These are phyloP conservation scores for Myotis lucifugus DNA, from an alignment of 2,113 vertebrate genomes.

Conservation along the genomic window DNA sequence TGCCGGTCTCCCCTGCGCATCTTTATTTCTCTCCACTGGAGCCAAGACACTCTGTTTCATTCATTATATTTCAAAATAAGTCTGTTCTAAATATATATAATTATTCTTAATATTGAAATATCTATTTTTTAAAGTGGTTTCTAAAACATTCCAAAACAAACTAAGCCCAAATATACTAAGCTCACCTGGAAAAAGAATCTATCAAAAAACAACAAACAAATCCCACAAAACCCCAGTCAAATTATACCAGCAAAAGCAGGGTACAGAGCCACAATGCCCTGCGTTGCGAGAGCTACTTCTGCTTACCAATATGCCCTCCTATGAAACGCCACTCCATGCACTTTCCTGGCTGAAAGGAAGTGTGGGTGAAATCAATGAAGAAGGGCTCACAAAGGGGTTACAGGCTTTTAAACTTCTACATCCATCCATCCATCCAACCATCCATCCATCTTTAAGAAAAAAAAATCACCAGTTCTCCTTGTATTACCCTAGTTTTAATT, in stretches of 20 bases:
- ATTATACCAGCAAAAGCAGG: neutral
- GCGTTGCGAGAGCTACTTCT: neutral
- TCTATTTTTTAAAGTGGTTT: neutral
- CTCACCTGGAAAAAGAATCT: neutral
- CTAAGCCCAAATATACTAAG: neutral
- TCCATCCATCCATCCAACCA: neutral
- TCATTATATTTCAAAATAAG: neutral
- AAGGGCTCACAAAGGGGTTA: neutral
- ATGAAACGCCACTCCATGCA: accelerated
- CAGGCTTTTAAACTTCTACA: neutral
- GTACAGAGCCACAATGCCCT: neutral
- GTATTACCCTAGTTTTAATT: neutral
- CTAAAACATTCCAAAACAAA: neutral
- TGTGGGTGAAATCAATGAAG: neutral
- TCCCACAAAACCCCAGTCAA: neutral
- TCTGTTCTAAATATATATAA: neutral
- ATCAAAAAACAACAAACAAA: neutral
- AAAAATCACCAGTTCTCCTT: neutral
- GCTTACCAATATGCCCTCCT: accelerated
- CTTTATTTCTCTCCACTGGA: neutral
- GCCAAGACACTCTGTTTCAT: neutral
- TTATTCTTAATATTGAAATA: neutral
- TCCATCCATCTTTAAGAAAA: neutral
- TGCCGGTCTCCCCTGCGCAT: accelerated
- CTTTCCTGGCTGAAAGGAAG: neutral